Percentiles rank a stretch among this genome's conserved stretches.
Conservation (phyloP, 2,113 vertebrate genomes). For the Vireo altiloquus region DNA sequence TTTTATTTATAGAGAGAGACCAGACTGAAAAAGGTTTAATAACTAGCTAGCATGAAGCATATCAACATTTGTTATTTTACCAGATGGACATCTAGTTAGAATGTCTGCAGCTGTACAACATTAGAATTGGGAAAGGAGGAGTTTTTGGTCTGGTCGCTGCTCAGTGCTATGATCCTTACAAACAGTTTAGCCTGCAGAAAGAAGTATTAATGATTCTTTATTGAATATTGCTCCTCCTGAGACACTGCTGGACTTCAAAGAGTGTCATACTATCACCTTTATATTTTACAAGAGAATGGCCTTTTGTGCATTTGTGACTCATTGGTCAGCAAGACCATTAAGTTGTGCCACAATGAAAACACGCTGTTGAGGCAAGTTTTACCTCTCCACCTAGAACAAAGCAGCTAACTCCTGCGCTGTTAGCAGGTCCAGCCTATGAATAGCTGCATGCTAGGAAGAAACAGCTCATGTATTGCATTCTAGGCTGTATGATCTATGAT, state of each 20-base stretch:
- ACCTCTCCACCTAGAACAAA: neutral
- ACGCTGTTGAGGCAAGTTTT: neutral
- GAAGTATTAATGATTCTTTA: neutral
- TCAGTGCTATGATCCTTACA: neutral
- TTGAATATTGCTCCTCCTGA: neutral
- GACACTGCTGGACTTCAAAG: neutral
- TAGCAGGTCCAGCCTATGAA: neutral
- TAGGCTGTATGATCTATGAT: neutral
- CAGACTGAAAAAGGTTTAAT: neutral
- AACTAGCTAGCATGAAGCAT: neutral
- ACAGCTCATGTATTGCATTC: neutral
- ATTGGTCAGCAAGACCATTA: neutral
- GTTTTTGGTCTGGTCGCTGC: neutral
- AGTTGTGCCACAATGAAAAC: neutral
- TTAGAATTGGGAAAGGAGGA: neutral
- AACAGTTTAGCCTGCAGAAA: neutral
- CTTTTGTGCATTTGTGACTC: neutral
- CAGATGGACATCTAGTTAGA: neutral
- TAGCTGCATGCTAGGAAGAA: neutral
- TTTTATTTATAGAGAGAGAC: neutral
- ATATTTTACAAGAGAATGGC: neutral
- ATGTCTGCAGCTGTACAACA: neutral
- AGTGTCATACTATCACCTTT: neutral
- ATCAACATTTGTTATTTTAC: neutral
- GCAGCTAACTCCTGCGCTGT: neutral